Conservation (phyloP, 1,140 invertebrate genomes). For the Brachionus angularis region DNA sequence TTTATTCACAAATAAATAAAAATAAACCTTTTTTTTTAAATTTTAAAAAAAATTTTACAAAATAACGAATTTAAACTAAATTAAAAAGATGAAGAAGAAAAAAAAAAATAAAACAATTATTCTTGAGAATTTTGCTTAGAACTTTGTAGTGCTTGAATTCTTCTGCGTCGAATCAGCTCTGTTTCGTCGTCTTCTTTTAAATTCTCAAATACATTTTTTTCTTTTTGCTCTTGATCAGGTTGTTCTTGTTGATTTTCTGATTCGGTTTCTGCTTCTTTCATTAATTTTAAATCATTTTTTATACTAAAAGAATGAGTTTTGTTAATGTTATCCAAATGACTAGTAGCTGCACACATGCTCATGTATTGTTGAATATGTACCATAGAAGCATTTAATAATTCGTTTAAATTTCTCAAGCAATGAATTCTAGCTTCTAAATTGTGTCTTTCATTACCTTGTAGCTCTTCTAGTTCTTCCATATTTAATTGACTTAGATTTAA, state of each 20-base stretch:
- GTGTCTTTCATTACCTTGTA: constrained; percentile 78
- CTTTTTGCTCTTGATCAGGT: too few species aligned
- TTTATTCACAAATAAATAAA: too few species aligned
- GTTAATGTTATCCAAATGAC: constrained; percentile 35
- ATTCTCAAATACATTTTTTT: constrained; percentile 14
- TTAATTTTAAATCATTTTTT: constrained; percentile 14
- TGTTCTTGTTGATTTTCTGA: neutral
- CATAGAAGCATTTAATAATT: constrained; percentile 79
- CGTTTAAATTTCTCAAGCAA: constrained; percentile 76
- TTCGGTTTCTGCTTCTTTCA: neutral
- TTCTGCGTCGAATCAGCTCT: too few species aligned
- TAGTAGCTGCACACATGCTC: constrained; percentile 50
- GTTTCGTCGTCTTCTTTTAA: neutral
- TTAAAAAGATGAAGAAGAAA: too few species aligned
- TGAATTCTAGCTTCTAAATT: constrained; percentile 83
- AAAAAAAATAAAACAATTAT: too few species aligned
- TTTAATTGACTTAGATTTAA: constrained; percentile 69
- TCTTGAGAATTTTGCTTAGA: too few species aligned
- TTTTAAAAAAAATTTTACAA: too few species aligned
- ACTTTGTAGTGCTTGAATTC: too few species aligned
- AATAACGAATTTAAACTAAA: too few species aligned
- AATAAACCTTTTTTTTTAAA: too few species aligned
- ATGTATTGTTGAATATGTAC: constrained; percentile 83
- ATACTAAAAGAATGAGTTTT: neutral
- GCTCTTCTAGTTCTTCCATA: constrained; percentile 73